phyloP scores from a whole-genome alignment of 2,797 vertebrate genomes.

The Melanotaenia boesemani region DNA sequence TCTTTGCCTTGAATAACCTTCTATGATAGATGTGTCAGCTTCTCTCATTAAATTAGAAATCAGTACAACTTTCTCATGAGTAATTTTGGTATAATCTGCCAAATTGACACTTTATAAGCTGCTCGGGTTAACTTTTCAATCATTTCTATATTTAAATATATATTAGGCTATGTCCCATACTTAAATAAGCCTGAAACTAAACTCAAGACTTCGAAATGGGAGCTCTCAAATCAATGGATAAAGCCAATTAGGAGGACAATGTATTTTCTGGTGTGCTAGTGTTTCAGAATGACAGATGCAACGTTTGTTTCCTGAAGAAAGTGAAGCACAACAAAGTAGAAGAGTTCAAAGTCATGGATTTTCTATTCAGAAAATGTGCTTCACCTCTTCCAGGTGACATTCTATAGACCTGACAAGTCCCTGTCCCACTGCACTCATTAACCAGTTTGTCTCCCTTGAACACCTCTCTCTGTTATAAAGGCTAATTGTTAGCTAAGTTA shows the following conservation, averaged over 20 bases:
- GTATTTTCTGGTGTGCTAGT: background rate
- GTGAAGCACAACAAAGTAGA: background rate
- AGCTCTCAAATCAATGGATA: no score
- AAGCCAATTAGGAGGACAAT: background rate
- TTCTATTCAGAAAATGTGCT: constrained; percentile 8
- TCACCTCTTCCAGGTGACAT: constrained; percentile 60
- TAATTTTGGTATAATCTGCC: no score
- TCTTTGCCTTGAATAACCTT: background rate
- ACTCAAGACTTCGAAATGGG: background rate
- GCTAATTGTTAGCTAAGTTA: constrained; percentile 87
- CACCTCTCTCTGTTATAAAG: constrained; percentile 85
- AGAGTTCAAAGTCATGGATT: constrained; percentile 2
- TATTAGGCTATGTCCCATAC: no score
- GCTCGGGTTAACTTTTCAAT: no score
- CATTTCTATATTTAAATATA: no score
- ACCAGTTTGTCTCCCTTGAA: constrained; percentile 89
- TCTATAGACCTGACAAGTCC: constrained; percentile 61
- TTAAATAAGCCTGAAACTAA: background rate
- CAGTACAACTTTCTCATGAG: background rate
- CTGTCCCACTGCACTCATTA: constrained; percentile 88
- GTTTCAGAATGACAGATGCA: background rate
- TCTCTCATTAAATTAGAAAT: background rate
- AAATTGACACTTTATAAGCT: no score
- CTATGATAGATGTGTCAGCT: background rate
- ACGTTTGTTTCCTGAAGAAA: background rate